A percentile compares a stretch with the other conserved stretches of the same genome.
These are phyloP conservation scores for Jordanella pulchra DNA, from an alignment of 2,797 vertebrate species.

Conservation along the genomic window DNA sequence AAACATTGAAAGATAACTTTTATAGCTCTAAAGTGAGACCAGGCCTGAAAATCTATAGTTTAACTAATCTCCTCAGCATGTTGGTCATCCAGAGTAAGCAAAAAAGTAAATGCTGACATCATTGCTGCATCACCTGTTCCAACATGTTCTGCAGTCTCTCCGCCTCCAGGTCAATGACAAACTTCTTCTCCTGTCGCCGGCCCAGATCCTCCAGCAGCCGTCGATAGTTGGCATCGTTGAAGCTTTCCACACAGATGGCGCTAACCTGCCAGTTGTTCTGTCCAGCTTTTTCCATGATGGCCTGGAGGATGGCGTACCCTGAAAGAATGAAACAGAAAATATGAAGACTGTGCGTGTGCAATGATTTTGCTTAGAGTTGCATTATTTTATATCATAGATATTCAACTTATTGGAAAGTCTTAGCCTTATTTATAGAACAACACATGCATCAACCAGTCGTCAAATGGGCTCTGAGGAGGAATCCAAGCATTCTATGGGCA, in stretches of 20 bases:
- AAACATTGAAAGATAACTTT: too few species aligned
- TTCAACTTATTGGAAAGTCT: too few species aligned
- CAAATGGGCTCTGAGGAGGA: too few species aligned
- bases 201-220: slow-evolving; percentile 96
- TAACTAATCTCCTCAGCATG: neutral
- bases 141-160: slow-evolving; percentile 96
- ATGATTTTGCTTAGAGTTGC: too few species aligned
- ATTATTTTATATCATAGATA: too few species aligned
- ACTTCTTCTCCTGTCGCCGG: slow-evolving; percentile 96
- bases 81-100: too few species aligned
- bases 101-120: neutral
- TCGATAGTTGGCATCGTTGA: slow-evolving; percentile 95
- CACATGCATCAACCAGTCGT: too few species aligned
- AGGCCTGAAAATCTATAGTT: too few species aligned
- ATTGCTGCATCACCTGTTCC: slow-evolving; percentile 88
- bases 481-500: too few species aligned
- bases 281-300: slow-evolving; percentile 99
- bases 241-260: slow-evolving; percentile 98
- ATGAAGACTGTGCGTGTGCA: neutral
- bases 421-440: too few species aligned
- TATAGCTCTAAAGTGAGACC: too few species aligned
- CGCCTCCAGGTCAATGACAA: slow-evolving; percentile 97
- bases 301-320: slow-evolving; percentile 98
- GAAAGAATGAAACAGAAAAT: slow-evolving; percentile 20
- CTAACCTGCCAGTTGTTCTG: slow-evolving; percentile 99